Conservation (phyloP, 2,113 vertebrate species). For the Bos indicus region DNA sequence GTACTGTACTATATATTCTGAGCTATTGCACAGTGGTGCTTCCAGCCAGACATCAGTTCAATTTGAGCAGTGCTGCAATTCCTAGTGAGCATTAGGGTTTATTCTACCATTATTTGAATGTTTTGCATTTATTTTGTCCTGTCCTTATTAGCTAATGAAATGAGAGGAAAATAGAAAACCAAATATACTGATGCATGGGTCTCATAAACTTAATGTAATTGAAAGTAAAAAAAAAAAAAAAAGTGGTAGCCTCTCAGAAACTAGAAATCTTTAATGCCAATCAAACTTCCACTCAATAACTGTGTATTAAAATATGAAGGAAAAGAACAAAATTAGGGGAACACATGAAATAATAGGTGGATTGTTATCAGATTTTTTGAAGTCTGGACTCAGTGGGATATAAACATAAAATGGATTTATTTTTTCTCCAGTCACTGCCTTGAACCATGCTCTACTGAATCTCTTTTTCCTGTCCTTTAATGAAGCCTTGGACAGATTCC, state of each 20-base stretch:
- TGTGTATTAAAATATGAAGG: background rate
- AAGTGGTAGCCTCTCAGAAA: constrained; percentile 19
- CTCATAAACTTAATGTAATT: constrained; percentile 22
- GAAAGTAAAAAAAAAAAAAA: background rate
- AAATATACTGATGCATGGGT: background rate
- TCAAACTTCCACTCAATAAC: background rate
- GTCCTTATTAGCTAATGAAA: constrained; percentile 22
- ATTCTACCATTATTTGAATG: background rate
- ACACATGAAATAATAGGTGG: background rate
- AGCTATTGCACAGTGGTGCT: background rate
- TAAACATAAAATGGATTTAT: background rate
- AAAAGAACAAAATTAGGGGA: background rate
- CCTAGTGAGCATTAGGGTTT: background rate
- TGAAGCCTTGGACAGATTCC: background rate
- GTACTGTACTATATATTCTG: background rate
- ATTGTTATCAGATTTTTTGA: background rate
- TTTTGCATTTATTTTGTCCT: background rate
- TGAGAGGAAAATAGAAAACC: background rate
- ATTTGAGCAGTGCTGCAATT: background rate
- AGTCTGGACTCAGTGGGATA: background rate
- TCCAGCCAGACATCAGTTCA: background rate
- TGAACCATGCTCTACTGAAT: background rate
- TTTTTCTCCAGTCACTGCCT: background rate
- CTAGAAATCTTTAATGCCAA: background rate
- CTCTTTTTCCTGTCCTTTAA: constrained; percentile 3